Conservation (phyloP, 2,888 invertebrate species). For the Cantharis rustica region DNA sequence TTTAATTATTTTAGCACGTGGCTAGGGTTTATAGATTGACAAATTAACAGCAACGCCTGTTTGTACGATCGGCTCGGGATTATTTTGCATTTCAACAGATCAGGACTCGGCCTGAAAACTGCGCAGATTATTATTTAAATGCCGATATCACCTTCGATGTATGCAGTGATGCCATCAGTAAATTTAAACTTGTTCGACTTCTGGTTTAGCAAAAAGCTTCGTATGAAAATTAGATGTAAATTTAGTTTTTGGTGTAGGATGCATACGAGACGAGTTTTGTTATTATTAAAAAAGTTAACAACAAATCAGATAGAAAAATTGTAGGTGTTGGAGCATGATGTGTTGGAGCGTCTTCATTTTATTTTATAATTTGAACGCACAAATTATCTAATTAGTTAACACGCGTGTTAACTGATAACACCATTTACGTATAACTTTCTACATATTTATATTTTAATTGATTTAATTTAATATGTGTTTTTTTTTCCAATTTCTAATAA, state of each 20-base stretch:
- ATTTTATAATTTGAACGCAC: background rate
- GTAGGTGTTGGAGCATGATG: background rate
- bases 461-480: background rate
- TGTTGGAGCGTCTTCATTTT: background rate
- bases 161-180: background rate
- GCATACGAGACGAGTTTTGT: background rate
- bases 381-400: background rate
- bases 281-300: background rate
- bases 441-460: background rate
- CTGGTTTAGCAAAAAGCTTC: background rate
- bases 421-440: background rate
- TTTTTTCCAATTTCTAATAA: background rate
- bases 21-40: background rate
- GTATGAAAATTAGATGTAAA: background rate
- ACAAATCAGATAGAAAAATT: background rate
- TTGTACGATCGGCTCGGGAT: background rate
- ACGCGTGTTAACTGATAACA: background rate
- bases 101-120: background rate
- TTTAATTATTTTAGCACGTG: background rate
- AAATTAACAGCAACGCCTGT: background rate
- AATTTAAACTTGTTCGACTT: background rate
- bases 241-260: background rate
- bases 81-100: background rate
- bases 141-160: background rate
- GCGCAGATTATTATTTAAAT: background rate